These are phyloP conservation scores for Pituophis catenifer DNA, from an alignment of 2,113 vertebrate species.

Conservation along the genomic window DNA sequence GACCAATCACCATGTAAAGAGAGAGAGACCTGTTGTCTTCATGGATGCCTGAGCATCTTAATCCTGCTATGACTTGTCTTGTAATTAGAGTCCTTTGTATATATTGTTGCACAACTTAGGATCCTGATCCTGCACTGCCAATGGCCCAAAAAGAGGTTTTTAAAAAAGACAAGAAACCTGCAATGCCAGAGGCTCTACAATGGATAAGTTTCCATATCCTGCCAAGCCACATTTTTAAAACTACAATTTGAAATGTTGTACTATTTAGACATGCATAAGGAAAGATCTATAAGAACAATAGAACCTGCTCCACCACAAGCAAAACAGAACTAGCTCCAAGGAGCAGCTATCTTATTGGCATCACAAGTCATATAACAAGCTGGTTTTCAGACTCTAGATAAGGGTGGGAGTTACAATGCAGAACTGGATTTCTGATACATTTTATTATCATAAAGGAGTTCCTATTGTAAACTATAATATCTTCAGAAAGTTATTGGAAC, in stretches of 20 bases:
- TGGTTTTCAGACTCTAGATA: background rate
- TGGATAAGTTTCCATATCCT: background rate
- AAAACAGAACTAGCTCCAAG: background rate
- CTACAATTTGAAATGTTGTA: background rate
- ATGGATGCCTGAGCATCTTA: background rate
- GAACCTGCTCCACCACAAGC: background rate
- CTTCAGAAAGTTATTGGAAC: background rate
- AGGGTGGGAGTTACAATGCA: background rate
- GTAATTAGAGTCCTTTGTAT: background rate
- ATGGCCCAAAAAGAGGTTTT: background rate
- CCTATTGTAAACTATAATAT: background rate
- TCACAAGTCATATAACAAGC: background rate
- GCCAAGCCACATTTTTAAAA: background rate
- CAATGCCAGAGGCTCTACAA: background rate
- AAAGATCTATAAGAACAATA: background rate
- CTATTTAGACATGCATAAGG: background rate
- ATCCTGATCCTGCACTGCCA: background rate
- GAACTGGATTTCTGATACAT: background rate
- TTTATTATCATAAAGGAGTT: background rate
- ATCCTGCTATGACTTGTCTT: background rate
- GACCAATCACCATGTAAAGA: background rate
- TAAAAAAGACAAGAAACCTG: background rate
- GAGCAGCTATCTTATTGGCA: background rate
- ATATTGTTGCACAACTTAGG: background rate
- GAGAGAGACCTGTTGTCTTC: background rate